Conservation (phyloP, 1,140 invertebrate species). For the Hyles euphorbiae region DNA sequence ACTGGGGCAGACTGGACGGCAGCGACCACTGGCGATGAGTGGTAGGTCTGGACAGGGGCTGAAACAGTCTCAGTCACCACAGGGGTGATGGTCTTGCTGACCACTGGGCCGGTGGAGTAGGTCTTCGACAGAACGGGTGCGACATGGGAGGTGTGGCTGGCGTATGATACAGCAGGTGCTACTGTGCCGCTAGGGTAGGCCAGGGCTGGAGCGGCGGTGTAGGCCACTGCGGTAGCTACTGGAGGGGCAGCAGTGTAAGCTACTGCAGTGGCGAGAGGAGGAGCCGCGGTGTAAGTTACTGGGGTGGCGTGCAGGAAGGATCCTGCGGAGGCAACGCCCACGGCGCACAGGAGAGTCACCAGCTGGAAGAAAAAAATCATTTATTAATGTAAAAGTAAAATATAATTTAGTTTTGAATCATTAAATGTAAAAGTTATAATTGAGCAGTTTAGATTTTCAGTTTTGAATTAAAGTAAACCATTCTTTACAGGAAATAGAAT, state of each 20-base stretch:
- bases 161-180: neutral
- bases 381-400: no score
- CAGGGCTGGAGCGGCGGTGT: constrained; percentile 5
- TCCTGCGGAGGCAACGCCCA: constrained; percentile 51
- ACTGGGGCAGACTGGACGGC: constrained; percentile 11
- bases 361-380: constrained; percentile 33
- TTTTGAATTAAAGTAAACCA: no score
- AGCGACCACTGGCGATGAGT: neutral
- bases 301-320: constrained; percentile 43
- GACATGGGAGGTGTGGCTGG: no score
- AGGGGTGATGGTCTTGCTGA: constrained; percentile 1
- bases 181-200: neutral
- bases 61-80: constrained; percentile 5
- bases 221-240: constrained; percentile 21
- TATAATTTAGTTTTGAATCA: no score
- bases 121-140: neutral
- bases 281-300: constrained; percentile 22
- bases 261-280: constrained; percentile 1
- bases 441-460: no score
- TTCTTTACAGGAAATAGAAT: no score
- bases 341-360: constrained; percentile 49
- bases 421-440: no score
- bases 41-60: constrained; percentile 3
- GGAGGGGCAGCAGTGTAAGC: constrained; percentile 5
- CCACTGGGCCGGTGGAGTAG: constrained; percentile 1